phyloP scores from a whole-genome alignment of 2,888 invertebrate genomes.

The Caenorhabditis parvicauda region DNA sequence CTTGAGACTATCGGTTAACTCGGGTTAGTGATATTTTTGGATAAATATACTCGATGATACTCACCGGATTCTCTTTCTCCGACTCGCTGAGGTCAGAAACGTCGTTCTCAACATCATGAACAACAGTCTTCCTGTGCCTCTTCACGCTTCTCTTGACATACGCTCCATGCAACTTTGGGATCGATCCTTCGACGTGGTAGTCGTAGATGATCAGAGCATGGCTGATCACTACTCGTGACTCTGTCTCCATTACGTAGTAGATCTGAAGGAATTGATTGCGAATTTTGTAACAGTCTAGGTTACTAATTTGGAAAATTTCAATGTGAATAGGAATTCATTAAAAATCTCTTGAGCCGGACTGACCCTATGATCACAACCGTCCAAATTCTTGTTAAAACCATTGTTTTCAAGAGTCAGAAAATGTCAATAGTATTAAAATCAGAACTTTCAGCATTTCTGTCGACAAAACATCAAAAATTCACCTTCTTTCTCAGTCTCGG shows the following conservation, averaged over 20 bases:
- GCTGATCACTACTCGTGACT: slow-evolving; percentile 33
- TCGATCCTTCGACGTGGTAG: slow-evolving; percentile 37
- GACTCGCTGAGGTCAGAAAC: slow-evolving; percentile 36
- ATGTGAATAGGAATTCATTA: neutral
- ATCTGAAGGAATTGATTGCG: slow-evolving; percentile 17
- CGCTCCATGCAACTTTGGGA: slow-evolving; percentile 38
- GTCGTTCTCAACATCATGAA: slow-evolving; percentile 35
- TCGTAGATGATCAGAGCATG: slow-evolving; percentile 44
- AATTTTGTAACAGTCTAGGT: neutral
- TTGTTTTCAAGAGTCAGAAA: neutral
- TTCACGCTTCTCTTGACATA: slow-evolving; percentile 28
- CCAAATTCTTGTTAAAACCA: neutral
- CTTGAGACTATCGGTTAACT: too few relatives aligned
- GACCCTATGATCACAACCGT: neutral
- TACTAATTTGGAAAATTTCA: neutral
- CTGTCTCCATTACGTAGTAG: slow-evolving; percentile 46
- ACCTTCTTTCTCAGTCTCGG: slow-evolving; percentile 35
- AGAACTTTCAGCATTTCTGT: neutral
- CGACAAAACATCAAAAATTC: too few relatives aligned
- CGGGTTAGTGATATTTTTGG: neutral
- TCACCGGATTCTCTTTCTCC: slow-evolving; percentile 36
- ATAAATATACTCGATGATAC: neutral
- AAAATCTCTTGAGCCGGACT: neutral
- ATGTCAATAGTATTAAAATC: neutral
- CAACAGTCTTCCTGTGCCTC: slow-evolving; percentile 9